Evolutionary conservation across 2,888 invertebrate genomes (phyloP), one percentile per base, ranked within the genome.

Genomic region (Andrena camellia): DNA sequence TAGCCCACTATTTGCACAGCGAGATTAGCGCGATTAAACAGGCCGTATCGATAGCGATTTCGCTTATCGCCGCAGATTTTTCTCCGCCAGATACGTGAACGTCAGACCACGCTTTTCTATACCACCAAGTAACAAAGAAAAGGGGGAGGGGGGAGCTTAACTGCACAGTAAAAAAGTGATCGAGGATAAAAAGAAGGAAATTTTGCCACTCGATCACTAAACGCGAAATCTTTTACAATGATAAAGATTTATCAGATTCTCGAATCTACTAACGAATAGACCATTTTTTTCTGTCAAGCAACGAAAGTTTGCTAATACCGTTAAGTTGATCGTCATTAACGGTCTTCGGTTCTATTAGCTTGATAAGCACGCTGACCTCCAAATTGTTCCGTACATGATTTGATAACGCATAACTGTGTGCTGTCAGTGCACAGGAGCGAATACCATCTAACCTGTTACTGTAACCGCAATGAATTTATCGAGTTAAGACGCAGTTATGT

Each of bases 11-110:
- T 74, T 78, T 77, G 74, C 73, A 35, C 52, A 82, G 72, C 72
- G 75, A 88, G 90, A 91, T 90, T 87, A 88, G 67, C 81, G 77
- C 86, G 89, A 91, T 90, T 90, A 87, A 86, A 84, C 86, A 81
- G 84, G 84, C 75, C 71, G 76, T 78, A 64, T 80, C 81, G 88
- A 90, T 89, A 88, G 86, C 85, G 83, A 78, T 81, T 68, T 81
- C 72, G 85, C 86, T 86, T 86, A 88, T 88, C 88, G 66, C 69
- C 60, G 75, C 85, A 76, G 77, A 31, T 73, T 84, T 84, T 75
- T 50, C 69, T 42, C 52, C 10, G n/a, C 3, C 20, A 73, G 54
- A 71, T 68, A 69, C 62, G 42, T 52, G 29, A 42, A 33, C 31
- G 35, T n/a, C 29, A n/a, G 33, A 23, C 26, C 7, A 50, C 48